A percentile compares a stretch with the other conserved stretches of the same genome.
These are phyloP conservation scores for Oryzias woworae DNA, from an alignment of 2,113 vertebrate genomes.

Conservation along the genomic window DNA sequence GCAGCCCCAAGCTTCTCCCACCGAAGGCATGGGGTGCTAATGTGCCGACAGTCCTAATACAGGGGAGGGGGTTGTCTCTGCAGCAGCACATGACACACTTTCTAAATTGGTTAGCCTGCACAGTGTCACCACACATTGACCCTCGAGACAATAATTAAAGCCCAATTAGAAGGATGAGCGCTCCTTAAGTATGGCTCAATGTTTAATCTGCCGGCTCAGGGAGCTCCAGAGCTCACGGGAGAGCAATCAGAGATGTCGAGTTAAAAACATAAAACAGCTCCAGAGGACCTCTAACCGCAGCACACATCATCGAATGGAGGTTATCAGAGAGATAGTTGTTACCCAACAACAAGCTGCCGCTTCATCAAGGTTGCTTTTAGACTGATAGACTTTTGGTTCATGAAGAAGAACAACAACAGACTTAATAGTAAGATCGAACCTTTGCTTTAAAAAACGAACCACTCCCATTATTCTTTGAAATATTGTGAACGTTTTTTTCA, in stretches of 20 bases:
- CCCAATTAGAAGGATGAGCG: slow-evolving; percentile 76
- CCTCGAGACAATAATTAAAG: slow-evolving; percentile 69
- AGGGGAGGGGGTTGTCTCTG: background rate
- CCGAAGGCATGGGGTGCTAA: slow-evolving; percentile 54
- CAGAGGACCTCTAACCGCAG: background rate
- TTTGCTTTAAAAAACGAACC: too few species aligned
- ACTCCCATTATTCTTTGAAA: too few species aligned
- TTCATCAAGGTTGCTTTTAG: too few species aligned
- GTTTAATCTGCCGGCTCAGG: slow-evolving; percentile 52
- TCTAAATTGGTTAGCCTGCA: slow-evolving; percentile 25
- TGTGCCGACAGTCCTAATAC: slow-evolving; percentile 28
- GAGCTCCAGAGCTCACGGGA: slow-evolving; percentile 44
- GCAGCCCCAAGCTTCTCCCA: slow-evolving; percentile 13
- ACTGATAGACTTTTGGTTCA: too few species aligned
- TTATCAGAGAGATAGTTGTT: background rate
- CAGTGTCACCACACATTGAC: slow-evolving; percentile 34
- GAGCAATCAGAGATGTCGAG: slow-evolving; percentile 2
- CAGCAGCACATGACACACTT: background rate
- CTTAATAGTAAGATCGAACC: too few species aligned
- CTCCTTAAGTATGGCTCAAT: slow-evolving; percentile 65
- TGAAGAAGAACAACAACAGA: too few species aligned
- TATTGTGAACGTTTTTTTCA: too few species aligned
- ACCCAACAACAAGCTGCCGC: too few species aligned
- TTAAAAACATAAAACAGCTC: slow-evolving; percentile 8
- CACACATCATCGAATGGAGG: background rate